Conservation (phyloP, 37 sponge, comb jelly and placozoan species). For the Lycopodina hypogea region DNA sequence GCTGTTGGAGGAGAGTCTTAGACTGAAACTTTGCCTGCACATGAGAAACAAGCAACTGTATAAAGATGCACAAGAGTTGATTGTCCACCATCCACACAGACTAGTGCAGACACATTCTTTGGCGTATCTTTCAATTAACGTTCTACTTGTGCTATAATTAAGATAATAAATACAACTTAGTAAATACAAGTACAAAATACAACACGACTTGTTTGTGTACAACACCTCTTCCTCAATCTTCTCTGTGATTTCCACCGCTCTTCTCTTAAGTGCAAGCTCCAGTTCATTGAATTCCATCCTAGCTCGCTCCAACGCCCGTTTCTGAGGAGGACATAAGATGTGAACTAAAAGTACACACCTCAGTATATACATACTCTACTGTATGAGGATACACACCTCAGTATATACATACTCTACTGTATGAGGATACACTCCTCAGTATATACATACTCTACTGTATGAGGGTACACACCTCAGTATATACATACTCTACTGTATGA, state of each 20-base stretch:
- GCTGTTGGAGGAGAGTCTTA: constrained; percentile 39
- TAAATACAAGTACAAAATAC: too few species aligned
- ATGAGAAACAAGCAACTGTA: background rate
- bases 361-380: too few species aligned
- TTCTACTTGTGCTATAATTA: too few species aligned
- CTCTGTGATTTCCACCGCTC: constrained; percentile 19
- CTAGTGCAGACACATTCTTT: background rate
- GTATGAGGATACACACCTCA: too few species aligned
- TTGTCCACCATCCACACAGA: background rate
- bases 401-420: too few species aligned
- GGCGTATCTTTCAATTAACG: background rate
- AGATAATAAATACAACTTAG: background rate
- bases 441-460: too few species aligned
- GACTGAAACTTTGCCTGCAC: constrained; percentile 43
- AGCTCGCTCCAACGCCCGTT: constrained; percentile 27
- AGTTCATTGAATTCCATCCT: constrained; percentile 33
- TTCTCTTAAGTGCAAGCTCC: constrained; percentile 43
- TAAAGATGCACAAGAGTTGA: background rate
- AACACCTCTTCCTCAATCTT: constrained; percentile 48
- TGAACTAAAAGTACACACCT: too few species aligned
- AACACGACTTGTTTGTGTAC: background rate
- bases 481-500: too few species aligned
- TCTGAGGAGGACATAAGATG: constrained; percentile 9
- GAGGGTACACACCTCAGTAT: too few species aligned
- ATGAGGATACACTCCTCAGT: too few species aligned